Base-by-base conservation (phyloP, 2,888 invertebrate genomes). In the Cryptus armator region DNA sequence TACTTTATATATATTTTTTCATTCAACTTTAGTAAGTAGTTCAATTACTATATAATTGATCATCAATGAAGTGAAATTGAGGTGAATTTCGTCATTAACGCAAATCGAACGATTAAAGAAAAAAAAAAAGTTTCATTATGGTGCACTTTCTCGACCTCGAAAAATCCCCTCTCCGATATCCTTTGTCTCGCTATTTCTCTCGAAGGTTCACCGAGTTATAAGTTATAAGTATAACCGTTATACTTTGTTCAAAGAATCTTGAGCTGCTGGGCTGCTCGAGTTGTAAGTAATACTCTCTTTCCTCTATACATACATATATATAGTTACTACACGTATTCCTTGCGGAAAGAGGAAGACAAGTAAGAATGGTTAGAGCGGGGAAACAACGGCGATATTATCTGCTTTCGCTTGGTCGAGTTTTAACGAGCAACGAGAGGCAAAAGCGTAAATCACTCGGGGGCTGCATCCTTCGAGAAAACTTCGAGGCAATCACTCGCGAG, bases 351-450 rank as follows among this genome's bases (percentile, higher is more conserved):
- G 59, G 43, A 53, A 29, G n/a, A 67, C 51, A 16, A 19, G n/a
- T 37, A 9, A 53, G 77, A 78, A 44, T 56, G 16, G 16, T 24
- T 48, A 10, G 64, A 71, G 71, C 67, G 62, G 44, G 46, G 62
- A 64, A 43, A 68, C 67, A 59, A 62, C 46, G 51, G 43, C 71
- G 84, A 81, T 81, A 68, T 72, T 75, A 81, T 84, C 72, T 68
- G 84, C 72, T 84, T 72, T 84, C 84, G 72, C 74, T 84, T 77
- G 74, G 77, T 78, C 77, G 74, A 78, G 67, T 81, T 84, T 84
- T 84, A 81, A 84, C 77, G 84, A 84, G 80, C 53, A 70, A 62
- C 59, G 14, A 32, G n/a, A 74, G 48, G 66, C 56, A 53, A 66
- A 72, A 72, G 76, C 84, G 76, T 81, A 76, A 84, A 84, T 84